Conservation (phyloP, 2,888 invertebrate genomes). For the Microplitis manilae region DNA sequence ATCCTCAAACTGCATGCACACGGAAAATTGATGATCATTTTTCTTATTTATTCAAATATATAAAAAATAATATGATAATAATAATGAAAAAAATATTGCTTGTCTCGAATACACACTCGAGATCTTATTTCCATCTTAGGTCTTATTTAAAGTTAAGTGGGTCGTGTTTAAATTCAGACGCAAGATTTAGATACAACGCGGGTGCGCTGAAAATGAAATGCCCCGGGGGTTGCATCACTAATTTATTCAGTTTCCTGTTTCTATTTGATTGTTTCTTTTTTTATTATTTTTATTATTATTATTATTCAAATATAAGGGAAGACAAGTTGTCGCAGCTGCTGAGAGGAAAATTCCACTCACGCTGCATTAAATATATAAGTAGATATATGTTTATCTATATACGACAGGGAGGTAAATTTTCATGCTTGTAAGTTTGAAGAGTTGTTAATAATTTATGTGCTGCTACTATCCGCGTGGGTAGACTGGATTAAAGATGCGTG, state of each 20-base stretch:
- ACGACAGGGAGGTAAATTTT: background rate
- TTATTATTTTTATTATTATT: background rate
- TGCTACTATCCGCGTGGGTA: background rate
- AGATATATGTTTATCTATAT: background rate
- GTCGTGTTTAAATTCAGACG: background rate
- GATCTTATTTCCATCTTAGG: background rate
- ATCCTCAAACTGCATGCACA: background rate
- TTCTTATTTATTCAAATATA: background rate
- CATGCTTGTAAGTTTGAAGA: background rate
- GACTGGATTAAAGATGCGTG: constrained; percentile 56
- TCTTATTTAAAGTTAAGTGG: constrained; percentile 2
- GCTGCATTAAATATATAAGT: constrained; percentile 4
- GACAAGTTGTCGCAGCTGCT: background rate
- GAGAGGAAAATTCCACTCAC: background rate
- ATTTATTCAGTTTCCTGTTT: constrained; percentile 10
- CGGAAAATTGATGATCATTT: constrained; percentile 6
- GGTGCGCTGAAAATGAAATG: background rate
- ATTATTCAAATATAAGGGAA: background rate
- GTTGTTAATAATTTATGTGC: constrained; percentile 18
- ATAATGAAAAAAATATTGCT: background rate
- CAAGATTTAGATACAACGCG: background rate
- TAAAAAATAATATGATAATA: background rate
- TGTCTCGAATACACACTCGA: background rate
- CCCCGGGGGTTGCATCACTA: constrained; percentile 12
- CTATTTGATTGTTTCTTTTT: background rate